These are phyloP conservation scores for Helostoma temminkii DNA, from an alignment of 2,797 vertebrate genomes.

Conservation along the genomic window DNA sequence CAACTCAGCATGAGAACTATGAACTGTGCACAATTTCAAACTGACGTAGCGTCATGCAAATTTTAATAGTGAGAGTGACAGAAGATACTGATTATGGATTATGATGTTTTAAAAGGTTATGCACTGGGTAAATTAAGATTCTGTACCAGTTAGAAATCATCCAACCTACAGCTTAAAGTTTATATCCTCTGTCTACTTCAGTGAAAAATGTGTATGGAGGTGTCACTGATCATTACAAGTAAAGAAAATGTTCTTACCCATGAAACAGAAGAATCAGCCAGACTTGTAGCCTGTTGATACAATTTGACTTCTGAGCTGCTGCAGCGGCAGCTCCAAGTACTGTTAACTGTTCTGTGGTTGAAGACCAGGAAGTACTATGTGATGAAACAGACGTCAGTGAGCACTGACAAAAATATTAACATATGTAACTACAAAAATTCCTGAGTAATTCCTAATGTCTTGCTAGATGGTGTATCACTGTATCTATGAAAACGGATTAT, in stretches of 20 bases:
- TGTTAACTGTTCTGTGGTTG: neutral
- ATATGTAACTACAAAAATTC: neutral
- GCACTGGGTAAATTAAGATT: neutral
- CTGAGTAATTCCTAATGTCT: too few species aligned
- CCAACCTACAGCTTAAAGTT: neutral
- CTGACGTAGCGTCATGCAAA: too few species aligned
- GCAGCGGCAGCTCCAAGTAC: too few species aligned
- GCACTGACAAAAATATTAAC: neutral
- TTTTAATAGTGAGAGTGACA: too few species aligned
- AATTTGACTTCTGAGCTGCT: slow-evolving; percentile 1
- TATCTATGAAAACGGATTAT: neutral
- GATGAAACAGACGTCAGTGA: slow-evolving; percentile 5
- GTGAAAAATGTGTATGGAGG: neutral
- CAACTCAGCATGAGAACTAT: neutral
- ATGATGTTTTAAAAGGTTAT: neutral
- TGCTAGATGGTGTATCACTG: too few species aligned
- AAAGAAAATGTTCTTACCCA: neutral
- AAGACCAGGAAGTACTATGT: slow-evolving; percentile 12
- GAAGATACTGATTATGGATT: too few species aligned
- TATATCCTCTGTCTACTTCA: neutral
- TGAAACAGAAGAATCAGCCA: neutral
- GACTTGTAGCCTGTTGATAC: neutral
- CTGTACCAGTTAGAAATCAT: neutral
- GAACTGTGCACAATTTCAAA: neutral
- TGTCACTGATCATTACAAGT: neutral